Evolutionary conservation across 2,797 vertebrate species (phyloP).

Genomic region (Novumbra hubbsi): DNA sequence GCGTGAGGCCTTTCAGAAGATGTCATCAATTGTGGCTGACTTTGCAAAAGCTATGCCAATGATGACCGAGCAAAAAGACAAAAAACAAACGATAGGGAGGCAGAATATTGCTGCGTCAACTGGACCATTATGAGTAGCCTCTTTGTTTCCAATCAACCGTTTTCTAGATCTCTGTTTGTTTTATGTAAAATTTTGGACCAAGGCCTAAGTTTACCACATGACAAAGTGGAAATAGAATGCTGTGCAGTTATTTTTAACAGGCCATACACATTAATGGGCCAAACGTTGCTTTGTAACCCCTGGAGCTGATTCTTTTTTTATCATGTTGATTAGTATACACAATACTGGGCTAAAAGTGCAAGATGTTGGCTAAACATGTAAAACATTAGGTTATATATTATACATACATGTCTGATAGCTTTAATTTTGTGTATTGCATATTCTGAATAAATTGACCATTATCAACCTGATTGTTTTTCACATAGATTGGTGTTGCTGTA

Average conservation of each 20-base stretch:
- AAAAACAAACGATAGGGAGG: constrained; percentile 46
- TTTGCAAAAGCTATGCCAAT: constrained; percentile 59
- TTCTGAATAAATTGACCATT: too few relatives aligned
- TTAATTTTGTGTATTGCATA: too few relatives aligned
- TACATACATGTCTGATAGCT: too few relatives aligned
- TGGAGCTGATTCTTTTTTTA: constrained; percentile 10
- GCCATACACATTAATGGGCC: constrained; percentile 24
- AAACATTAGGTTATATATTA: too few relatives aligned
- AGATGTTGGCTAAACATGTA: too few relatives aligned
- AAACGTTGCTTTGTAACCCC: constrained; percentile 14
- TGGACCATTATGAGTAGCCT: constrained; percentile 48
- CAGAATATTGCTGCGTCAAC: constrained; percentile 63
- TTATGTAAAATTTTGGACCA: constrained; percentile 27
- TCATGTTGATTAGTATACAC: neutral
- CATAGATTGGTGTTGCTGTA: too few relatives aligned
- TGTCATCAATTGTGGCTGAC: constrained; percentile 59
- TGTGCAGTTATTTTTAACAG: constrained; percentile 35
- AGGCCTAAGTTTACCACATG: constrained; percentile 24
- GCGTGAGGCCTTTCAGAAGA: constrained; percentile 70
- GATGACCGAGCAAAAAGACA: constrained; percentile 68
- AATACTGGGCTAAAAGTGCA: neutral
- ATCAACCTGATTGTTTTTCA: too few relatives aligned
- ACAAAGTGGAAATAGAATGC: constrained; percentile 47
- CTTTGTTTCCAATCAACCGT: constrained; percentile 64
- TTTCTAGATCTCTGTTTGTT: constrained; percentile 61